Base-by-base conservation (phyloP, 1,140 invertebrate genomes). In the Brachionus plicatilis region DNA sequence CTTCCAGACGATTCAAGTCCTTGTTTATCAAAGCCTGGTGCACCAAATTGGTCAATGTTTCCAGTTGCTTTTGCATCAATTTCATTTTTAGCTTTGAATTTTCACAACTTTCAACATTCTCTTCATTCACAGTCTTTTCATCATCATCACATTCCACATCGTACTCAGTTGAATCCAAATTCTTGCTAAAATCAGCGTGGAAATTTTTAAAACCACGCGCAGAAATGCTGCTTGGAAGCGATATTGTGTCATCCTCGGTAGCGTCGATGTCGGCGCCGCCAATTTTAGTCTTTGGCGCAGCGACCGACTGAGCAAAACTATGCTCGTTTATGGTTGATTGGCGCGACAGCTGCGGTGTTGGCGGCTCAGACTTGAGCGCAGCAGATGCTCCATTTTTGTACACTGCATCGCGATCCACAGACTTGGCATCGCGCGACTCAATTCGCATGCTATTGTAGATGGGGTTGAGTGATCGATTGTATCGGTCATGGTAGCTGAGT, bases 1-100 rank as follows among this genome's bases (percentile, higher is more conserved):
- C 43, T 76, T 76, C 72, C 17, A 82, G 27, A 27, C 60, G 33
- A 47, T 82, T 65, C 45, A 82, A 68, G 41, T 82, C 79, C 45
- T 68, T 60, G 27, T 82, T 82, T 45, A 66, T 17, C 43, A 82
- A 68, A 5, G 79, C 79, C 20, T 83, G 60, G 45, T 83, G 60
- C 1, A 83, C 82, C 17, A 83, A 17, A 41, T 83, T 60, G 14
- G 60, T 83, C 53, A 83, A 83, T 7, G 41, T 68, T 37, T 83
- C 65, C 20, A 83, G 29, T 56, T 83, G 82, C 24, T 70, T 68
- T 72, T 83, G 60, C 82, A 83, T 83, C 9, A 43, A 24, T 24
- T 43, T 68, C 60, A 83, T 83, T 83, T 83, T 83, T 1, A 68
- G 0, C 14, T 14, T 65, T 6, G 79, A 65, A 45, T 80, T 33